Percentiles rank a stretch among this genome's conserved stretches.
Evolutionary conservation across 2,113 vertebrate genomes (phyloP).

Genomic region (Gnathonemus echidnorhynchus): DNA sequence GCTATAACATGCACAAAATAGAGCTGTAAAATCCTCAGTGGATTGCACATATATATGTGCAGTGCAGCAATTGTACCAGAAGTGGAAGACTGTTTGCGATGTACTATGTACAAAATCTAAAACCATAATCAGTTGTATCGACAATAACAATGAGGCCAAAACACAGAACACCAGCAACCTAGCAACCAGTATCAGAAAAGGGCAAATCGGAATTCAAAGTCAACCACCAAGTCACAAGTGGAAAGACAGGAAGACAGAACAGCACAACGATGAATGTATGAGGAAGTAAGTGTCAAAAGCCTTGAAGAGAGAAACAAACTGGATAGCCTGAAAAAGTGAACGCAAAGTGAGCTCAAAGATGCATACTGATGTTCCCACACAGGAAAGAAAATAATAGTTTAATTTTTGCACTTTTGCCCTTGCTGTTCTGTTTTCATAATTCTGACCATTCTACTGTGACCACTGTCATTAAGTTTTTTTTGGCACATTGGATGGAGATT

Average conservation of each 20-base stretch:
- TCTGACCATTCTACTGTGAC: neutral
- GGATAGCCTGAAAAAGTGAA: neutral
- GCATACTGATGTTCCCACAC: neutral
- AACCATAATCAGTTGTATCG: neutral
- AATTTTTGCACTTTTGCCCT: neutral
- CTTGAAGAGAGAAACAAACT: neutral
- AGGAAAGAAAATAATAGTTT: neutral
- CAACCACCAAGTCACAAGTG: neutral
- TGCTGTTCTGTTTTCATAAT: neutral
- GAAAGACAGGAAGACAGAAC: neutral
- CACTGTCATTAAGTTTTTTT: neutral
- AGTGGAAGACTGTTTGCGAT: neutral
- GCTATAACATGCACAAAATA: neutral
- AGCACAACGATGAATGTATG: neutral
- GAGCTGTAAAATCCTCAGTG: neutral
- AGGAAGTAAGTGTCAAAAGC: neutral
- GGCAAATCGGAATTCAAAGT: neutral
- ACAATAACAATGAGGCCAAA: neutral
- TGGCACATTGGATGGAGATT: neutral
- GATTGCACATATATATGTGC: neutral
- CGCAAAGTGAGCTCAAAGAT: neutral
- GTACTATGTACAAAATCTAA: neutral
- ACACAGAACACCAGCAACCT: neutral
- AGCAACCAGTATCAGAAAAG: neutral
- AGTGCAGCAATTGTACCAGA: neutral